Conservation (phyloP, 2,797 vertebrate species). For the Caiman crocodilus region DNA sequence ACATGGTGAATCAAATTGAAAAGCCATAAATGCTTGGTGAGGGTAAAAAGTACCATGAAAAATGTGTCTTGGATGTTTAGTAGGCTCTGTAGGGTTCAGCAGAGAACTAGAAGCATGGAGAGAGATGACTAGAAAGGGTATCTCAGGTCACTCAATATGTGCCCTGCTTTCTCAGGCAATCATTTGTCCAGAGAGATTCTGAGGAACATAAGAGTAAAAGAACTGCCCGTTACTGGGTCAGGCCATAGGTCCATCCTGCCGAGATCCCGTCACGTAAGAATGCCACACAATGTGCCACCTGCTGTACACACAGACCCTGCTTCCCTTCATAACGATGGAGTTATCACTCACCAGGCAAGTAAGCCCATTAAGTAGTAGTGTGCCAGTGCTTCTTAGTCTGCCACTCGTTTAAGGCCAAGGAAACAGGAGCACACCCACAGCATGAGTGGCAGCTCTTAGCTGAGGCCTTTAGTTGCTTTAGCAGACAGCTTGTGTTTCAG, state of each 20-base stretch:
- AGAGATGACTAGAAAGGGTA: too few species aligned
- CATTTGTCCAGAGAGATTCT: too few species aligned
- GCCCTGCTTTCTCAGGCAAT: not conserved
- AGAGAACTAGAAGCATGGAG: too few species aligned
- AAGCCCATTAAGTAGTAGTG: too few species aligned
- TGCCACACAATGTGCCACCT: not conserved
- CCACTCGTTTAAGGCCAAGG: not conserved
- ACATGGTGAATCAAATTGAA: not conserved
- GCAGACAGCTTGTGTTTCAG: not conserved
- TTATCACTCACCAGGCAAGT: not conserved
- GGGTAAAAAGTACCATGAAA: not conserved
- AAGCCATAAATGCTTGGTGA: not conserved
- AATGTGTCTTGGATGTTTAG: not conserved
- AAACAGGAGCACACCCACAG: fast-evolving
- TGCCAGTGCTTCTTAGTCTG: not conserved
- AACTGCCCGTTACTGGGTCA: too few species aligned
- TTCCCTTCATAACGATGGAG: not conserved
- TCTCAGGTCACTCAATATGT: not conserved
- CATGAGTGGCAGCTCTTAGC: not conserved
- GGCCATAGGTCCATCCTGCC: too few species aligned
- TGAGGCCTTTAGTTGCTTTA: not conserved
- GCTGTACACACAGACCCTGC: not conserved
- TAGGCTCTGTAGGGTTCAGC: not conserved
- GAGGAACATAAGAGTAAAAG: too few species aligned
- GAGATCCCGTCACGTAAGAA: too few species aligned